Base-by-base conservation (phyloP, 2,113 vertebrate genomes). In the Equus przewalskii region DNA sequence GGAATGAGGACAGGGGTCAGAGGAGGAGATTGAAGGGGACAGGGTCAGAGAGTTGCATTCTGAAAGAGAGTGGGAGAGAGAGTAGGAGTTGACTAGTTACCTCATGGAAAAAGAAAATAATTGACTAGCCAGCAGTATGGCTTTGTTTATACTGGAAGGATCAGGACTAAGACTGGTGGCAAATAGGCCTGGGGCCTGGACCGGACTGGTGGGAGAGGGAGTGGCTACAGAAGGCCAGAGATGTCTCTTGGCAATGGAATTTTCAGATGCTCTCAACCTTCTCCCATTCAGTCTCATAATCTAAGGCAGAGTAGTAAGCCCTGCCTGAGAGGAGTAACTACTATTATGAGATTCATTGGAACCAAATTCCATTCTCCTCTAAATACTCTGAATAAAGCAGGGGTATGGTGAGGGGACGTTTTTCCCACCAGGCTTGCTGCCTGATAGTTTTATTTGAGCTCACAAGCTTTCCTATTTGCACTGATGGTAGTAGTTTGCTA, bases 391-490 rank as follows among this genome's bases (percentile, higher is more conserved):
- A 85, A 75, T 5, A 65, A 91, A 84, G n/a, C 1, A 69, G 19
- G 81, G 67, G 56, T 84, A 14, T 41, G 64, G 14, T 41, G 79
- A 95, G 73, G 70, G 78, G 69, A 36, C 46, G 73, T 44, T 94
- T 86, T 89, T 83, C 19, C 9, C 16, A 65, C 19, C 6, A 70
- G 58, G 19, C 92, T 91, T 84, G 26, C 94, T 86, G 69, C 67
- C 18, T 91, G 22, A 51, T 80, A 46, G 19, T 94, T 93, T 97
- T 80, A 75, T 90, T 21, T 46, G 44, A 67, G 49, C 14, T 79
- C 36, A 51, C 9, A 87, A 91, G 51, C 14, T 33, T 44, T 58
- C 93, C 94, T 84, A 64, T 62, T 95, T 91, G 46, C 33, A 91
- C 16, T 79, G 30, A 58, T 78, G n/a, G 44, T 72, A 65, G 58